Percentiles rank a stretch among this genome's conserved stretches.
phyloP scores from a whole-genome alignment of 2,888 invertebrate genomes.

The Hybos culiciformis region DNA sequence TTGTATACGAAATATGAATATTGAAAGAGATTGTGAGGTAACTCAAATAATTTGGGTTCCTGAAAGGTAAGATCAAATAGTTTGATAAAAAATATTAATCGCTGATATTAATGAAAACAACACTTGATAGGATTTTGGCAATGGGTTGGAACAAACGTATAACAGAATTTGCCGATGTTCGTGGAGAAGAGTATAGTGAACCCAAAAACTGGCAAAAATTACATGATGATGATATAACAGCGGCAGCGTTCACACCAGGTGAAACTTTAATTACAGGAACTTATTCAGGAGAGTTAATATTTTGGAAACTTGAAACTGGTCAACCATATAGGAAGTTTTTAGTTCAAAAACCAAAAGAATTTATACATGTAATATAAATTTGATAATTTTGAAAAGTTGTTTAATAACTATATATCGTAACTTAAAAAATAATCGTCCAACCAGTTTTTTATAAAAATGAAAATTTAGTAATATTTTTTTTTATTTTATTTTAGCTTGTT shows the following conservation, averaged over 20 bases:
- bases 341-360: slow-evolving; percentile 31
- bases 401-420: too few species aligned
- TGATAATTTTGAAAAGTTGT: not conserved
- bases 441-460: too few species aligned
- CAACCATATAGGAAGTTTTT: slow-evolving; percentile 47
- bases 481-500: not conserved
- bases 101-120: not conserved
- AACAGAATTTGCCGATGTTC: slow-evolving; percentile 49
- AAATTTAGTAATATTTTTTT: not conserved
- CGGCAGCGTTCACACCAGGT: slow-evolving; percentile 50
- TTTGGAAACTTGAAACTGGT: slow-evolving; percentile 73
- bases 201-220: slow-evolving; percentile 57
- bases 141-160: slow-evolving; percentile 67
- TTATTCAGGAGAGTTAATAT: slow-evolving; percentile 63
- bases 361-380: slow-evolving; percentile 22
- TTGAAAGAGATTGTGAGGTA: slow-evolving; percentile 45
- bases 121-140: slow-evolving; percentile 47
- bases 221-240: slow-evolving; percentile 62
- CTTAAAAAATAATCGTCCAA: too few species aligned
- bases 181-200: slow-evolving; percentile 39
- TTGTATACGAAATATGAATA: slow-evolving; percentile 53
- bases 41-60: slow-evolving; percentile 45
- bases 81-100: slow-evolving; percentile 16
- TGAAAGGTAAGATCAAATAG: slow-evolving; percentile 37
- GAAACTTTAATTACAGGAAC: slow-evolving; percentile 60